A percentile compares a stretch with the other conserved stretches of the same genome.
These are phyloP conservation scores for Ypsolopha sequella DNA, from an alignment of 2,888 invertebrate genomes.

Conservation along the genomic window DNA sequence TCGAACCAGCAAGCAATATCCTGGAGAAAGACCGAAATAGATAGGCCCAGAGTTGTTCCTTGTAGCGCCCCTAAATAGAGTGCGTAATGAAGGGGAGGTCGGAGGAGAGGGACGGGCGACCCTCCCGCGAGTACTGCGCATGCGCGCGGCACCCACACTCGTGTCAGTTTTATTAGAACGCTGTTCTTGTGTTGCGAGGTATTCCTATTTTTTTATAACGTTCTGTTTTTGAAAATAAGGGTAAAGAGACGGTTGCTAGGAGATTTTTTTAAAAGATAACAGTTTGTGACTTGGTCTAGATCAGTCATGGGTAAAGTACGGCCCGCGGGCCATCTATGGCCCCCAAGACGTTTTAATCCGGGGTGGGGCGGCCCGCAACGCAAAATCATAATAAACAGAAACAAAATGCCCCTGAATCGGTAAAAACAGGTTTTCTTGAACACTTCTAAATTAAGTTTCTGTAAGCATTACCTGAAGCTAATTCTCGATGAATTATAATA, in stretches of 20 bases:
- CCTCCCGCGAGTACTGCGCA: conserved; percentile 41
- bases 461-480: too few relatives aligned
- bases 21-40: conserved; percentile 61
- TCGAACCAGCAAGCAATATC: conserved; percentile 32
- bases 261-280: too few relatives aligned
- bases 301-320: background rate
- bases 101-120: conserved; percentile 30
- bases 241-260: too few relatives aligned
- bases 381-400: too few relatives aligned
- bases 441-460: too few relatives aligned
- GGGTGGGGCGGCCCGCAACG: too few relatives aligned
- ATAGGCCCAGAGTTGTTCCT: conserved; percentile 56
- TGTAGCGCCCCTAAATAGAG: conserved; percentile 68
- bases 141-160: conserved; percentile 40
- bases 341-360: too few relatives aligned
- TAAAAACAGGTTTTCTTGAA: too few relatives aligned
- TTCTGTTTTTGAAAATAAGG: too few relatives aligned
- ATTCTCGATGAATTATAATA: too few relatives aligned
- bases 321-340: background rate
- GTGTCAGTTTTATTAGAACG: conserved; percentile 62
- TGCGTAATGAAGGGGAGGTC: conserved; percentile 65
- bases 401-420: too few relatives aligned
- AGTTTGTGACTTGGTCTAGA: too few relatives aligned
- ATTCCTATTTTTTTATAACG: conserved; percentile 7
- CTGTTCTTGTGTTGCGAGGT: conserved; percentile 46